Base-by-base conservation (phyloP, 2,797 vertebrate genomes). In the Hyperoplus immaculatus region DNA sequence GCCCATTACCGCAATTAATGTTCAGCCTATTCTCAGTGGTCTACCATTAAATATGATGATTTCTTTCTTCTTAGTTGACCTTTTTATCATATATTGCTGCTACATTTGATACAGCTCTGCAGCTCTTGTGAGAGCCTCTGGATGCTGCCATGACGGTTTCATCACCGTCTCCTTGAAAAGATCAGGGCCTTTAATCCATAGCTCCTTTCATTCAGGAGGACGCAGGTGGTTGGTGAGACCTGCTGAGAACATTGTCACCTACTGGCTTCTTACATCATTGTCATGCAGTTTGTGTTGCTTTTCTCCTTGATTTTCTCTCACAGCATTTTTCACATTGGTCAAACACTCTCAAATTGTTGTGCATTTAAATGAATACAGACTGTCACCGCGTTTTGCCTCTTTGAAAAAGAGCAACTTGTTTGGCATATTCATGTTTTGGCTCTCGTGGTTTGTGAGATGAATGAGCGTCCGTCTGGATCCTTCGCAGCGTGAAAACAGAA, bases 211-310 rank as follows among this genome's bases (percentile, higher is more conserved):
- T 29, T 77, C 21, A 61, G 21, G 62, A 16, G 36, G 64, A 69
- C 45, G 58, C 78, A 81, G 82, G 82, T 85, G 77, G 45, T 64
- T 56, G 8, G n/a, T 8, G 69, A 55, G 79, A 71, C 15, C 29
- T 60, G 64, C 68, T 88, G 75, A 80, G 55, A 80, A 88, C 84
- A 87, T 85, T 87, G 87, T 87, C 90, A 80, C 75, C 89, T 88
- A 80, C 87, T 92, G 86, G 89, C 71, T 76, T 55, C 55, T 47
- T 66, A 47, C 2, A 46, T 83, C 66, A 85, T 14, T 82, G 55
- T 64, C 69, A 65, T 43, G 59, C 14, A 42, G 8, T 50, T 50
- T 46, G 29, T 61, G 36, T 18, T 46, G 29, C 12, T 42, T 29
- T 11, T 46, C 12, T 63, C 15, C 45, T 12, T 57, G 13, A 21